phyloP scores from a whole-genome alignment of 2,888 invertebrate species.

The Digitonthophagus gazella region DNA sequence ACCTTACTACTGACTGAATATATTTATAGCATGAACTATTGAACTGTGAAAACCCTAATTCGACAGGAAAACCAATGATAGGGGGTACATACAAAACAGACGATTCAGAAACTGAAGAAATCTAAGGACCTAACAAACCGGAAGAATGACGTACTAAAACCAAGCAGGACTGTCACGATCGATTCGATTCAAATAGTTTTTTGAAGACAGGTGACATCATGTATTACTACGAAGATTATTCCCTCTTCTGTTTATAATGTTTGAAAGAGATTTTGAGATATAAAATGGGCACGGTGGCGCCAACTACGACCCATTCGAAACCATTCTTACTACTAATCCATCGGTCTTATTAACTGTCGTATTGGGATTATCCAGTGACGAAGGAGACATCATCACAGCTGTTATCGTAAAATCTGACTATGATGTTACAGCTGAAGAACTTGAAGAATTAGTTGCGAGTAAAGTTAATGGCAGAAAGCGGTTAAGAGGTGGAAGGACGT shows the following conservation, averaged over 20 bases:
- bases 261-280: too few species aligned
- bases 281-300: too few species aligned
- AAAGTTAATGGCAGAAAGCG: constrained; percentile 30
- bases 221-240: too few species aligned
- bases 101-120: constrained; percentile 45
- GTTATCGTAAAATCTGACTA: constrained; percentile 53
- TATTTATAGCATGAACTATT: too few species aligned
- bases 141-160: too few species aligned
- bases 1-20: too few species aligned
- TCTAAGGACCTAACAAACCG: constrained; percentile 51
- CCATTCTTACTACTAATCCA: too few species aligned
- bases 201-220: too few species aligned
- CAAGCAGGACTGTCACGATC: constrained; percentile 42
- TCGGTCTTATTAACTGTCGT: constrained; percentile 70
- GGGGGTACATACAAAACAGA: too few species aligned
- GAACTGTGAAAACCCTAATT: constrained; percentile 1
- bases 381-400: constrained; percentile 63
- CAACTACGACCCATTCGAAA: too few species aligned
- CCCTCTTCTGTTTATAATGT: too few species aligned
- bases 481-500: constrained; percentile 31
- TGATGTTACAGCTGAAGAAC: constrained; percentile 53
- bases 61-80: constrained; percentile 12
- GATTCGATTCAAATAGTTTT: constrained; percentile 52
- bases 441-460: constrained; percentile 31
- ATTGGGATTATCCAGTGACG: constrained; percentile 67